Evolutionary conservation across 2,888 invertebrate genomes (phyloP).

Genomic region (Drosophila diplacantha): DNA sequence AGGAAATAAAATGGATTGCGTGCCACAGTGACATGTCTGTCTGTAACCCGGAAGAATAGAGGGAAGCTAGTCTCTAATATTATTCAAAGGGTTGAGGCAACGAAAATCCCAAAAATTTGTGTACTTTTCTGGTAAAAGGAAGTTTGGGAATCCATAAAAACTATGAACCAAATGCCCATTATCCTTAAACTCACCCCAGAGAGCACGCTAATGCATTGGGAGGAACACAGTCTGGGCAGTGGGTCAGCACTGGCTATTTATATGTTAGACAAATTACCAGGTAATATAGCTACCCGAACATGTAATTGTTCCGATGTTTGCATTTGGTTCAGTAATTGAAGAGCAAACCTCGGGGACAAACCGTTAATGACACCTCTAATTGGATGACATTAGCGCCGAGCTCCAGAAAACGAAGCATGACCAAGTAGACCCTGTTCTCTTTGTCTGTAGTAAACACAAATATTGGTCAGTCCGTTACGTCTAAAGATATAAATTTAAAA

Average conservation of each 20-base stretch:
- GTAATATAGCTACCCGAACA: conserved; percentile 60
- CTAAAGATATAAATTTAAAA: neutral
- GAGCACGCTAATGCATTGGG: conserved; percentile 56
- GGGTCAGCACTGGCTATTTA: conserved; percentile 49
- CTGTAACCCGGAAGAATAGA: neutral
- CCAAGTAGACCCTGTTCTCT: conserved; percentile 32
- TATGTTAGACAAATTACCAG: conserved; percentile 68
- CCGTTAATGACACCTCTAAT: conserved; percentile 75
- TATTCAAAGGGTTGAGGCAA: conserved; percentile 23
- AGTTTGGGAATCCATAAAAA: conserved; percentile 2
- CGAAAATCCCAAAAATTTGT: neutral
- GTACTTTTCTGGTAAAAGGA: neutral
- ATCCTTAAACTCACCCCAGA: conserved; percentile 9
- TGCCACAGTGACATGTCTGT: conserved; percentile 33
- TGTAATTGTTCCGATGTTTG: conserved; percentile 71
- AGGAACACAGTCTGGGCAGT: conserved; percentile 27
- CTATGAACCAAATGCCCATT: conserved; percentile 11
- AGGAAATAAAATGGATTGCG: conserved; percentile 35
- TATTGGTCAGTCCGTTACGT: neutral
- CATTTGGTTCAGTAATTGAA: conserved; percentile 55
- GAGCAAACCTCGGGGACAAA: conserved; percentile 61
- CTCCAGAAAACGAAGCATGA: conserved; percentile 5
- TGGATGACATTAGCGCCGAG: conserved; percentile 63
- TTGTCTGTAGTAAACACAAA: conserved; percentile 4
- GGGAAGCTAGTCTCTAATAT: conserved; percentile 7